These are phyloP conservation scores for Brienomyrus brachyistius DNA, from an alignment of 2,113 vertebrate genomes.

Conservation along the genomic window DNA sequence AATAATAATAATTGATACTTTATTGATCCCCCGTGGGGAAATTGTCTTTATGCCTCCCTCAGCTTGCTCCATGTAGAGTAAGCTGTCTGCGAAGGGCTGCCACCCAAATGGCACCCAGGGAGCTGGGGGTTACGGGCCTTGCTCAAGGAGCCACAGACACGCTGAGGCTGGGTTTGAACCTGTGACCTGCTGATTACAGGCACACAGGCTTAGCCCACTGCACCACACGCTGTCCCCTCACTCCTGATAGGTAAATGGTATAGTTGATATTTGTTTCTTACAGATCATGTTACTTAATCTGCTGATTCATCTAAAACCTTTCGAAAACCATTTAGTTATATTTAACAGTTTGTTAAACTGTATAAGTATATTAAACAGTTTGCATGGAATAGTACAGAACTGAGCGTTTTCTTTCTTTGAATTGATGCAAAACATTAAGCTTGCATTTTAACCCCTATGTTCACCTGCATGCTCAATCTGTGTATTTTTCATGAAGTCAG, in stretches of 20 bases:
- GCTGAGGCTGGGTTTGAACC: no score
- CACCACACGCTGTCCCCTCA: no score
- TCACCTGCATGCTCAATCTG: not conserved
- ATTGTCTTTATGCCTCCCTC: no score
- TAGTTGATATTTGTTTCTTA: not conserved
- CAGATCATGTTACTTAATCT: not conserved
- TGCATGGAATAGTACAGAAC: not conserved
- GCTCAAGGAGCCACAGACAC: no score
- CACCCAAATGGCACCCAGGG: no score
- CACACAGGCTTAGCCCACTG: no score
- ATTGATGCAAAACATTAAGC: not conserved
- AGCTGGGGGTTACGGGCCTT: no score
- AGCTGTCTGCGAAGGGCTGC: no score
- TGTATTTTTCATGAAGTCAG: not conserved
- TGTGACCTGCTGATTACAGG: no score
- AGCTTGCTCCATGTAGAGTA: no score
- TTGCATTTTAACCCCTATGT: not conserved
- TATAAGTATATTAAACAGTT: not conserved
- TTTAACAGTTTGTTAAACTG: not conserved
- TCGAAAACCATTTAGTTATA: not conserved
- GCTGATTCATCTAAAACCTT: not conserved
- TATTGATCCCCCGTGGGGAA: no score
- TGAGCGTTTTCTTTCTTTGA: not conserved
- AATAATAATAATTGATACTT: no score
- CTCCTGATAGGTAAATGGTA: not conserved